phyloP scores from a whole-genome alignment of 2,888 invertebrate genomes.

The Isotomurus palustris region DNA sequence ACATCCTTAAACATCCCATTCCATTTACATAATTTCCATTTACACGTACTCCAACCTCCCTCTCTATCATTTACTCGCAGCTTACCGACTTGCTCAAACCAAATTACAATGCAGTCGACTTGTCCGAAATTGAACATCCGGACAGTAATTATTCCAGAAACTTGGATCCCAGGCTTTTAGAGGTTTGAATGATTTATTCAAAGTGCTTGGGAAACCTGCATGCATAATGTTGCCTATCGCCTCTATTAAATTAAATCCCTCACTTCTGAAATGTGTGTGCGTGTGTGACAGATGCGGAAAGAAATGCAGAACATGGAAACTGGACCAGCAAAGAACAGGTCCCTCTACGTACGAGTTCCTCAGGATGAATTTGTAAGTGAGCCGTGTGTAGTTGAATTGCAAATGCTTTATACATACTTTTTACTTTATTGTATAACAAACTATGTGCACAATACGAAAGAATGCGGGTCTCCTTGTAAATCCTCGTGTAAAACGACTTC shows the following conservation, averaged over 20 bases:
- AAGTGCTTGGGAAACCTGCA: neutral
- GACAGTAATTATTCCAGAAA: constrained; percentile 71
- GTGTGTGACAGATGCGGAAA: constrained; percentile 64
- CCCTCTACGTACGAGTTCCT: constrained; percentile 77
- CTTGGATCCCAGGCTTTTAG: constrained; percentile 54
- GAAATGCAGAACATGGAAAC: constrained; percentile 90
- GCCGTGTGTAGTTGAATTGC: neutral
- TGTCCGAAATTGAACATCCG: constrained; percentile 88
- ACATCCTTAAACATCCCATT: neutral
- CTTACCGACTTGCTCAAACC: constrained; percentile 82
- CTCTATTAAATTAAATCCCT: neutral
- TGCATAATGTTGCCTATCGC: neutral
- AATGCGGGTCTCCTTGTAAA: neutral
- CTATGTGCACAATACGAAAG: constrained; percentile 17
- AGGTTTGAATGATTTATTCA: constrained; percentile 13
- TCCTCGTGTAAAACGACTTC: constrained; percentile 1
- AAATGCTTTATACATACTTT: too few species aligned
- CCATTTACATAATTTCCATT: neutral
- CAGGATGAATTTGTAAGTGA: constrained; percentile 76
- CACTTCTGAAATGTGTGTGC: constrained; percentile 1
- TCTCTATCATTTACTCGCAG: constrained; percentile 19
- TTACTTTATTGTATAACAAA: too few species aligned
- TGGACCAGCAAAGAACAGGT: constrained; percentile 58
- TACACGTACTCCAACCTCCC: too few species aligned
- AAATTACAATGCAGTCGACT: constrained; percentile 93